Evolutionary conservation across 2,113 vertebrate species (phyloP), one percentile per base, ranked within the genome.

Genomic region (Eulacestoma nigropectus): DNA sequence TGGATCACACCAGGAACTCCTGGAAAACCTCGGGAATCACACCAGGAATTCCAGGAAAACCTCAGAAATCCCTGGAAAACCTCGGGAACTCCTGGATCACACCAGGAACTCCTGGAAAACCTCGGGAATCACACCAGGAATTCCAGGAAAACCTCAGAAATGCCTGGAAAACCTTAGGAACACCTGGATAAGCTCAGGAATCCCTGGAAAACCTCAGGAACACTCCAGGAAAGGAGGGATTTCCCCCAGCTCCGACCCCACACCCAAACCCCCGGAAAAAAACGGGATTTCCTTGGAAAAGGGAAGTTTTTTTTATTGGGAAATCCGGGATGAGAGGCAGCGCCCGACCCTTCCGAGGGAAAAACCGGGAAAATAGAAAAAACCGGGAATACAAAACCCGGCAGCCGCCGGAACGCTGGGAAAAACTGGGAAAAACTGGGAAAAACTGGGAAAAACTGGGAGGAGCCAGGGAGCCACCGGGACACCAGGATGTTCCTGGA

Each of bases 181-280:
- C 4, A 4, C 26, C 19, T 13, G 47, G 35, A 13, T 3, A 65
- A 44, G 5, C 4, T 15, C 50, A 29, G 16, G 50, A 52, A 52
- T 12, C 11, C 52, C 52, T 11, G 52, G 52, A 53, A 11, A 53
- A 52, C 8, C 50, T 29, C 27, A 7, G 50, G 50, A 50, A 50
- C 4, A 17, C 4, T 22, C 30, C 52, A 52, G 52, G 50, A 16
- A 56, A 35, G 4, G 39, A n/a, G 13, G 23, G 39, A 44, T 41
- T 13, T 13, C 23, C n/a, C 42, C 3, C 19, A 17, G 13, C 7
- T 44, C 52, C 7, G 4, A 8, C 3, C 52, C 41, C 3, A 0
- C 7, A 4, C 11, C n/a, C 35, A 50, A 52, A 41, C 4, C 30
- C 17, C 3, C 1, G 16, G 13, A 3, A 30, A 32, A 41, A 19